Evolutionary conservation across 2,113 vertebrate genomes (phyloP), one percentile per base, ranked within the genome.

Genomic region (Megaceryle torquata): DNA sequence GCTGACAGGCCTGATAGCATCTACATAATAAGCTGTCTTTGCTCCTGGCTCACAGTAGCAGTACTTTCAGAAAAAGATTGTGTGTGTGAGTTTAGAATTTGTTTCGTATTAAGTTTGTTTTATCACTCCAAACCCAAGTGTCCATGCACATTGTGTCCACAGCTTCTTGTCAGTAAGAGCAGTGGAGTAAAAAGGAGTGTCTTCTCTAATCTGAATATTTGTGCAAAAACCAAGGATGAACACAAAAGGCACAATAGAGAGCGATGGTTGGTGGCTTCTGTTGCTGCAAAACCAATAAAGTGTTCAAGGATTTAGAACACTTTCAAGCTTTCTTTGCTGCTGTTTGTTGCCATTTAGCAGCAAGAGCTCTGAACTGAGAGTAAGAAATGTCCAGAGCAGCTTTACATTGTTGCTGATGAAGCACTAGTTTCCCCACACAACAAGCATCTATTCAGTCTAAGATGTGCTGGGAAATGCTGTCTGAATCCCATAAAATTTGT

Each of bases 181-280:
- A 63, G 46, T 1, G 20, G n/a, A 68, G 31, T 0, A 6, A 46
- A 46, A 59, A 57, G 28, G 21, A 61, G 4, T 1, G 3, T 60
- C 16, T 17, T 35, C 22, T 25, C 25, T 20, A 33, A 64, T 25
- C 6, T 1, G 2, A 68, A 28, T 3, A 28, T 48, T 11, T 61
- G 11, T 25, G 20, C 4, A 41, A 72, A 86, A 67, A 6, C 1
- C 2, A 37, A 59, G 37, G 22, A 37, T 26, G 11, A 64, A 35
- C 5, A 48, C 25, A 64, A 78, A 75, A 75, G 9, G 22, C 37
- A 46, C 28, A 56, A 12, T 17, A 78, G 41, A 57, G 0, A 0
- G 4, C 16, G 26, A n/a, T 50, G 15, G 10, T 65, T 76, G 39
- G 28, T 76, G 48, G 29, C 39, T 75, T 59, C 53, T 85, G 33